Base-by-base conservation (phyloP, 2,797 vertebrate genomes). In the Hyperoplus immaculatus region DNA sequence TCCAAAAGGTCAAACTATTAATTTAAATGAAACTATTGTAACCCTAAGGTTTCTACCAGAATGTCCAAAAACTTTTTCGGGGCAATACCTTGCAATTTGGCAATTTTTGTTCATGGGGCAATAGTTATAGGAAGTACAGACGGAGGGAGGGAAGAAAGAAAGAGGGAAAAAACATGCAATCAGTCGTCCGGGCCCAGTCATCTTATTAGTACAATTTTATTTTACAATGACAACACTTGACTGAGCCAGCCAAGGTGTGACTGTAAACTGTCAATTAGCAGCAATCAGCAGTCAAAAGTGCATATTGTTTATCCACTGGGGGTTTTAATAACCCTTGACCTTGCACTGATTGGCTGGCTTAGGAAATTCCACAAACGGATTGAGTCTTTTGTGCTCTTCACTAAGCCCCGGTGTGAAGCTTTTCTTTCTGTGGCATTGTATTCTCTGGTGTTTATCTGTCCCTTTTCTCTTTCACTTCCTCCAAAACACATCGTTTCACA, bases 281-380 rank as follows among this genome's bases (percentile, higher is more conserved):
- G 60, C 55, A 74, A 46, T 45, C 47, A 81, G 51, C 69, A 75
- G 76, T 80, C 79, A 74, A 43, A 77, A 50, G 38, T 63, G 57
- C 45, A 55, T 62, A 72, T 66, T 51, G 51, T 57, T 78, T 36
- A 68, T 29, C 45, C n/a, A 50, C n/a, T 51, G 83, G 72, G 78
- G 72, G 78, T 69, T 71, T 88, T 63, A 78, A 89, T 91, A 88
- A 86, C 85, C 89, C 68, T 77, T 81, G 82, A 89, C 78, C 84
- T 69, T 39, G 6, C 65, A 36, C 80, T 77, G 69, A 86, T 70
- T 82, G 88, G 69, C 78, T 85, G 87, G 77, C 71, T 91, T 87
- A 82, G 85, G 86, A 83, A 78, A 88, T 89, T 90, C 85, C 84
- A 85, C 78, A 69, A 77, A 84, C 4, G 45, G 75, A 79, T 80